Base-by-base conservation (phyloP, 53 echinoderm and acorn worm species). In the Echinometra lucunter region DNA sequence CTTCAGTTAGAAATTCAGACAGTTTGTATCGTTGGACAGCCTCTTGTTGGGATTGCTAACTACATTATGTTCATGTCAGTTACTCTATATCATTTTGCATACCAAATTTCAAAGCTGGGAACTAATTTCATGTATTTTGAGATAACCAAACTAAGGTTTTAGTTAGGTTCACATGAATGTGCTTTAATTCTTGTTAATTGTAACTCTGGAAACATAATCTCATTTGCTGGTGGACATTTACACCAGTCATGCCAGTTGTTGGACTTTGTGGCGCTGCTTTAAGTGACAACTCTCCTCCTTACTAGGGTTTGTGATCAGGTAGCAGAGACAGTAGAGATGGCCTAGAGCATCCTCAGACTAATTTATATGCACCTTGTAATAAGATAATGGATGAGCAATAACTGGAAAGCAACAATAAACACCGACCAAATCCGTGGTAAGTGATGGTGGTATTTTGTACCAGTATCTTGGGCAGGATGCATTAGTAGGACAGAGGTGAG, bases 351-450 rank as follows among this genome's bases (percentile, higher is more conserved):
- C 32, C 34, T 32, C 30, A 69, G 69, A 69, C 69, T 69, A 32
- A 38, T 78, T 78, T 18, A 19, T 38, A 75, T 38, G 42, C 78
- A 78, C 6, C 78, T 78, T 13, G 78, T 78, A 78, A 78, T 78
- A 85, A 85, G 85, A 53, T 47, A n/a, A 53, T 85, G 49, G 53
- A 45, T 30, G 28, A 5, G 13, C 35, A 85, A 12, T 85, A n/a
- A n/a, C 49, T 85, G n/a, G n/a, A 85, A 85, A 49, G 85, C n/a
- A n/a, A 45, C 85, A 85, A 45, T 85, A 85, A 85, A 85, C 85
- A 85, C 23, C 60, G 60, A 19, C 21, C 47, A 30, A 78, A 92
- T 74, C 45, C 92, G 44, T 3, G 6, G 38, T 58, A 89, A 40
- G 89, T 37, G 89, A 60, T 37, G 89, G 58, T 37, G 58, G 89